These are phyloP conservation scores for Mastigias papua DNA, from an alignment of 30 jellyfish, hydroid and myxozoan species.

Conservation along the genomic window DNA sequence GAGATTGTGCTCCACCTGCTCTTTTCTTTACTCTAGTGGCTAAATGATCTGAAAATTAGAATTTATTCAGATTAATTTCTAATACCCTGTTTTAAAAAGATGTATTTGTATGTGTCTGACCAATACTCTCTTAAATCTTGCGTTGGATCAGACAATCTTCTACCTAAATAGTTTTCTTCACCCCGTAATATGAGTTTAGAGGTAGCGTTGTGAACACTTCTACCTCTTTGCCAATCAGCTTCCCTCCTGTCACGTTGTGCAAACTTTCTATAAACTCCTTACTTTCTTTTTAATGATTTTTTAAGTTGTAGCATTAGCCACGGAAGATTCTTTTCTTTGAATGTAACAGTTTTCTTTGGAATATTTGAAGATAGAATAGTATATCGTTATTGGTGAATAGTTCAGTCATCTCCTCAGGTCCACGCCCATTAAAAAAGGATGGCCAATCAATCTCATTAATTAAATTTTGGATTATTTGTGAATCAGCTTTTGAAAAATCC, in stretches of 20 bases:
- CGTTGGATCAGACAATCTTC: conserved; percentile 50
- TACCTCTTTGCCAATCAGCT: no score
- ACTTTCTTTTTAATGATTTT: conserved; percentile 43
- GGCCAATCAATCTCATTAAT: conserved; percentile 30
- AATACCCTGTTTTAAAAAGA: no score
- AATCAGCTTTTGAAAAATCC: conserved; percentile 36
- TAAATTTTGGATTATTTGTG: neutral
- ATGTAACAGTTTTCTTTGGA: conserved; percentile 37
- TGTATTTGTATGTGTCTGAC: no score
- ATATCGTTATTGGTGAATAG: conserved; percentile 23
- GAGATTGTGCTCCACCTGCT: no score
- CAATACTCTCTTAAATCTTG: neutral
- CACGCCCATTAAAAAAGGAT: conserved; percentile 31
- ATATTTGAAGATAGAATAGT: conserved; percentile 16
- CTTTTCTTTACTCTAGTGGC: no score
- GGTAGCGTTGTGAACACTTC: no score
- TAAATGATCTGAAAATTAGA: no score
- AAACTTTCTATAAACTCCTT: conserved; percentile 52
- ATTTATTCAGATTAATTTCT: no score
- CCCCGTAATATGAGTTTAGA: no score
- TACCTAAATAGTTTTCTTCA: conserved; percentile 64
- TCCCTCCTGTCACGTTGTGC: conserved; percentile 42
- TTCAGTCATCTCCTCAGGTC: conserved; percentile 51
- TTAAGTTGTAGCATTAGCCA: conserved; percentile 67
- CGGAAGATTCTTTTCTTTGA: conserved; percentile 56